Base-by-base conservation (phyloP, 92 coral and sea anemone species). In the Diadumene lineata region DNA sequence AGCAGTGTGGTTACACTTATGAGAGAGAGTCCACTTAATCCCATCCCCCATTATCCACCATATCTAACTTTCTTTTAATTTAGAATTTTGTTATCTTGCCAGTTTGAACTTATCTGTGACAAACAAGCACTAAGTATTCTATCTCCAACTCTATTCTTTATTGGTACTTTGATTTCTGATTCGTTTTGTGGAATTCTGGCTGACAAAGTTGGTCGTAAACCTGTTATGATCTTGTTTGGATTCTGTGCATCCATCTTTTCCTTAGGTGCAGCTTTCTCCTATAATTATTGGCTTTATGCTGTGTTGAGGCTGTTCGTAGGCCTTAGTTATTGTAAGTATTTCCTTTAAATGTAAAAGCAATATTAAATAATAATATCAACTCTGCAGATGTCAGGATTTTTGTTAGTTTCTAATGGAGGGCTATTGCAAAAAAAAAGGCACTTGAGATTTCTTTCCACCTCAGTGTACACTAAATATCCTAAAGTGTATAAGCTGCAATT, bases 91-190 rank as follows among this genome's bases (percentile, higher is more conserved):
- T 70, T 79, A 32, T 58, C 22, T 21, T 38, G 48, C n/a, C 74
- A 82, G 87, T 82, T 82, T 82, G 78, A 82, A 29, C 31, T 82
- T 64, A 78, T 82, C 50, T 82, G 87, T 30, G 78, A 76, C 65
- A 75, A 76, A 16, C 70, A 66, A 11, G 43, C 61, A 31, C 31
- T 76, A 26, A 71, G 76, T 61, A 60, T 79, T 70, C 43, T 82
- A 34, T 68, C 87, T 4, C 74, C 79, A 76, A 48, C 82, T 23
- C 33, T 82, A 79, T 79, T 82, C 67, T 82, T 76, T 51, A 23
- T 76, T 82, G 87, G 87, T 31, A 76, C 62, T 68, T 57, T 75
- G 43, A 48, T 62, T 28, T 70, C 80, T 21, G 80, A 79, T 31
- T 70, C 70, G 29, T 80, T 72, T 43, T 61, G 79, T 28, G 87